Conservation (phyloP, 2,113 vertebrate genomes). For the Dromaius novaehollandiae region DNA sequence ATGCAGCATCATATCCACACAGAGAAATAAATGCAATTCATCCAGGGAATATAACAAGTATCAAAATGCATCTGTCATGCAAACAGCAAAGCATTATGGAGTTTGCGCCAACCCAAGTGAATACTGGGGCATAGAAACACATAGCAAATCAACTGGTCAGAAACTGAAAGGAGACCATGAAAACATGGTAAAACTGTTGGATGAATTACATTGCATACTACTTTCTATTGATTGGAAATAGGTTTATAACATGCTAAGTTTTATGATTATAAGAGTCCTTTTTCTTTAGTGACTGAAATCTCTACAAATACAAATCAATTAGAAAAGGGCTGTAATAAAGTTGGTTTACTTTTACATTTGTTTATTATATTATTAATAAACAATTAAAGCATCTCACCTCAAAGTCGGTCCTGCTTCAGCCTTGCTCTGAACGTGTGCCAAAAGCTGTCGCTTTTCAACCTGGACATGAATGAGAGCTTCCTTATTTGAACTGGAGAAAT, state of each 20-base stretch:
- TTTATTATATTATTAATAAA: not conserved
- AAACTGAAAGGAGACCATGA: not conserved
- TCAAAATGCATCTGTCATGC: not conserved
- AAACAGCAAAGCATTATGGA: not conserved
- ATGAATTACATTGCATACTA: not conserved
- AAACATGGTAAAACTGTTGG: not conserved
- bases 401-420: not conserved
- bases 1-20: not conserved
- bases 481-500: not conserved
- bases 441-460: not conserved
- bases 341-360: not conserved
- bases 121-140: not conserved
- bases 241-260: not conserved
- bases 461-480: not conserved
- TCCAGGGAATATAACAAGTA: not conserved
- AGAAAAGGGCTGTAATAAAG: not conserved
- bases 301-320: not conserved
- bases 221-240: not conserved
- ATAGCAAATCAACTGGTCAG: not conserved
- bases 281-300: not conserved
- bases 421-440: not conserved
- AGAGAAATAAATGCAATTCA: not conserved
- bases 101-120: not conserved
- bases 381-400: not conserved
- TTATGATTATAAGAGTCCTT: not conserved